These are phyloP conservation scores for Thomomys bottae DNA, from an alignment of 2,113 vertebrate genomes.

Conservation along the genomic window DNA sequence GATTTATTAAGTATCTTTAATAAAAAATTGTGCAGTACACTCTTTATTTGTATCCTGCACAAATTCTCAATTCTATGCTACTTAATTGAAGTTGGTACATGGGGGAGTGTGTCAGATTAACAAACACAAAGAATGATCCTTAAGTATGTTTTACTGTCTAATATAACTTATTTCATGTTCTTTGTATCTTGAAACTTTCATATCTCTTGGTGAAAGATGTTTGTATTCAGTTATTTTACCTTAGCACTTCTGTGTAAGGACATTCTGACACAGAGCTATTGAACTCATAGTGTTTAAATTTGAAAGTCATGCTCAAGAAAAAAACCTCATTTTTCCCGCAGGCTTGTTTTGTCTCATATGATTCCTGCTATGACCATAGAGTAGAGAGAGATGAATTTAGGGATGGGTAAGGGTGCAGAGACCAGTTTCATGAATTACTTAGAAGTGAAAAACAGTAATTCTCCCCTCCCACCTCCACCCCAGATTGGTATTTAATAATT, in stretches of 20 bases:
- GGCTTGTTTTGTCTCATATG: background rate
- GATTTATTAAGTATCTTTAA: background rate
- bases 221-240: background rate
- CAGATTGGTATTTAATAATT: background rate
- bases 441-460: slow-evolving; percentile 13
- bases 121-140: background rate
- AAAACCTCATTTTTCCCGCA: background rate
- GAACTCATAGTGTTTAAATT: background rate
- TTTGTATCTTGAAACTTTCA: slow-evolving; percentile 41
- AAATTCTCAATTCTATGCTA: background rate
- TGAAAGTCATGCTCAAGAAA: background rate
- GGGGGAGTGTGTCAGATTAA: background rate
- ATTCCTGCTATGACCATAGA: background rate
- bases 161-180: background rate
- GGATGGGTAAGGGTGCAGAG: background rate
- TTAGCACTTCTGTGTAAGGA: background rate
- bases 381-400: slow-evolving; percentile 23
- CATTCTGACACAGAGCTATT: background rate
- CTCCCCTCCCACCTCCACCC: background rate
- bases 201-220: background rate
- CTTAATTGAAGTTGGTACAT: background rate
- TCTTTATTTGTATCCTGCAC: no score
- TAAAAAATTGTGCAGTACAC: background rate
- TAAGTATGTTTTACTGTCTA: background rate
- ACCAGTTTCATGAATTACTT: slow-evolving; percentile 6